These are phyloP conservation scores for Agonopterix heracliana DNA, from an alignment of 2,888 invertebrate genomes.

Conservation along the genomic window DNA sequence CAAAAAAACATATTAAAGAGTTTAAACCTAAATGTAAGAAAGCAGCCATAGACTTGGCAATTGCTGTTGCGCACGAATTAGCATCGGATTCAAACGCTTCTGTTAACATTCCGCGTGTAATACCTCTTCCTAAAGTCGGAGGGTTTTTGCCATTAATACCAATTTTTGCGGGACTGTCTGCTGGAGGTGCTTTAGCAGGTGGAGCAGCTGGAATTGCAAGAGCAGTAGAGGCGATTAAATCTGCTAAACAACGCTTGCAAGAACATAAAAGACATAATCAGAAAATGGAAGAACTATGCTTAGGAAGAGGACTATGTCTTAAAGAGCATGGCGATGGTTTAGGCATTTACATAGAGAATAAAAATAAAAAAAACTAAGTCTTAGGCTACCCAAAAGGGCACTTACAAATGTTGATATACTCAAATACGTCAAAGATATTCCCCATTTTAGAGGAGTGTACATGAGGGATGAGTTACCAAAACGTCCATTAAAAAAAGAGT, in stretches of 20 bases:
- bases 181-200: too few species aligned
- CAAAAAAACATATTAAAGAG: too few species aligned
- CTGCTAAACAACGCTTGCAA: background rate
- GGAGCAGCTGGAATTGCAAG: too few species aligned
- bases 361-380: constrained; percentile 10
- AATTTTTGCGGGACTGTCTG: too few species aligned
- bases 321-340: background rate
- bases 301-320: background rate
- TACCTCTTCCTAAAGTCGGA: too few species aligned
- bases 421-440: constrained; percentile 6
- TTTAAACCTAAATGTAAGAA: too few species aligned
- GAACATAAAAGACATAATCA: background rate
- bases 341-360: background rate
- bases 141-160: too few species aligned
- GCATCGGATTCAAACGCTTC: too few species aligned
- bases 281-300: background rate
- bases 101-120: too few species aligned
- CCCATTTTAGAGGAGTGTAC: constrained; percentile 13
- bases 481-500: constrained; percentile 17
- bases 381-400: constrained; percentile 8
- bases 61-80: too few species aligned
- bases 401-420: constrained; percentile 10
- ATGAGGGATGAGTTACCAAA: constrained; percentile 19
- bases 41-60: too few species aligned
- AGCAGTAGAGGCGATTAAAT: background rate